A percentile compares a stretch with the other conserved stretches of the same genome.
phyloP scores from a whole-genome alignment of 2,888 invertebrate genomes.

The Encarsia formosa region DNA sequence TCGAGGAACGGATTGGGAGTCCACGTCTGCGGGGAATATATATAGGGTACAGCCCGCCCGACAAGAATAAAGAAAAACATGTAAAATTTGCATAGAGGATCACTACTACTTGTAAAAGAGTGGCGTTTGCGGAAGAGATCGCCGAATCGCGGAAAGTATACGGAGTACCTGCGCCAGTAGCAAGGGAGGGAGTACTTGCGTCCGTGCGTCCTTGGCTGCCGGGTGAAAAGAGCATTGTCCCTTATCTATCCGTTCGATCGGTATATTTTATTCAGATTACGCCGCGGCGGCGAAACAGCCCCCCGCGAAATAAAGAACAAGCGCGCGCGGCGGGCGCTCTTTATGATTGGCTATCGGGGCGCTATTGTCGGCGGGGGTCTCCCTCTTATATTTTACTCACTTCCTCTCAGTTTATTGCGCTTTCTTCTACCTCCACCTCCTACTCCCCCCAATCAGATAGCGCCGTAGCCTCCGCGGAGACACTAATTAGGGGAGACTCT shows the following conservation, averaged over 20 bases:
- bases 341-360: slow-evolving; percentile 47
- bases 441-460: slow-evolving; percentile 26
- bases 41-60: too few species aligned
- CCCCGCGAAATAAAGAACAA: slow-evolving; percentile 33
- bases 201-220: slow-evolving; percentile 24
- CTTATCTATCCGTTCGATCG: slow-evolving; percentile 52
- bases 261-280: slow-evolving; percentile 51
- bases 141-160: neutral
- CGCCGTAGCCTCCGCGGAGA: slow-evolving; percentile 22
- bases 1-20: too few species aligned
- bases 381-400: neutral
- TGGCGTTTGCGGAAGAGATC: slow-evolving; percentile 13
- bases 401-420: slow-evolving; percentile 25
- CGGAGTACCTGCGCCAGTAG: neutral
- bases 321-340: slow-evolving; percentile 43
- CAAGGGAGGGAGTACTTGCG: slow-evolving; percentile 3
- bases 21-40: too few species aligned
- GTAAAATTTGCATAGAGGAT: too few species aligned
- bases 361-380: slow-evolving; percentile 30
- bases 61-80: too few species aligned
- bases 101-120: neutral
- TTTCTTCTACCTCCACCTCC: slow-evolving; percentile 7
- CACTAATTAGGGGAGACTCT: slow-evolving; percentile 30
- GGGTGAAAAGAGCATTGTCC: slow-evolving; percentile 51
- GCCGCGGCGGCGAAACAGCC: slow-evolving; percentile 23